These are phyloP conservation scores for Lates japonicus DNA, from an alignment of 2,797 vertebrate species.

Conservation along the genomic window DNA sequence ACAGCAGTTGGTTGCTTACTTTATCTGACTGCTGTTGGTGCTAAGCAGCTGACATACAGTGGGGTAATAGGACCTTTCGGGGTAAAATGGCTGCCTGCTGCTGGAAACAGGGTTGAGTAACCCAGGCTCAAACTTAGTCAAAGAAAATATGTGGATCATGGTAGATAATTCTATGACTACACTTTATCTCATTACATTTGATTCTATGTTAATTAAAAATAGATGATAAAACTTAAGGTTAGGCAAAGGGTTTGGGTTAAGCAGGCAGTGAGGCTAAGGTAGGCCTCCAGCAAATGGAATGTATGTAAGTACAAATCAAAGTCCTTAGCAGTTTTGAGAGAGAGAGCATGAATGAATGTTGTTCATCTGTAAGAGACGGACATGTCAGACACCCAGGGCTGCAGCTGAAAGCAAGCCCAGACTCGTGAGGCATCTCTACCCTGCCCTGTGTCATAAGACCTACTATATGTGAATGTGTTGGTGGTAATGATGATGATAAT, in stretches of 20 bases:
- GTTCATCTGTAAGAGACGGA: neutral
- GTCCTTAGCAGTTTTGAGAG: neutral
- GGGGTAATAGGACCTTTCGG: neutral
- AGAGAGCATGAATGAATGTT: neutral
- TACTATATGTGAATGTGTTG: conserved; percentile 7
- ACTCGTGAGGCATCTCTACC: conserved; percentile 6
- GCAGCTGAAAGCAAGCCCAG: conserved; percentile 14
- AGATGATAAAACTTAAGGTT: neutral
- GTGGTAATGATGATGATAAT: conserved; percentile 9
- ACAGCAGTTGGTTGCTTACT: neutral
- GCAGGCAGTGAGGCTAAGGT: no score
- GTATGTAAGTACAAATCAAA: neutral
- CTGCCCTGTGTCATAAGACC: conserved; percentile 3
- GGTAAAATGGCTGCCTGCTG: neutral
- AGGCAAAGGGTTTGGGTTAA: neutral
- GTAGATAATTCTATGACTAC: neutral
- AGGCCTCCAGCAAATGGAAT: neutral
- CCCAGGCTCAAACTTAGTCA: neutral
- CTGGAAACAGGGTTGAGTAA: neutral
- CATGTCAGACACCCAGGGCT: conserved; percentile 2
- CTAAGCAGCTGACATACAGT: neutral
- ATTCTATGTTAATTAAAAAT: neutral
- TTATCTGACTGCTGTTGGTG: neutral
- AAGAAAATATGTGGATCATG: neutral
- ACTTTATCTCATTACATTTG: neutral